These are phyloP conservation scores for Phalacrocorax aristotelis DNA, from an alignment of 2,113 vertebrate species.

Conservation along the genomic window DNA sequence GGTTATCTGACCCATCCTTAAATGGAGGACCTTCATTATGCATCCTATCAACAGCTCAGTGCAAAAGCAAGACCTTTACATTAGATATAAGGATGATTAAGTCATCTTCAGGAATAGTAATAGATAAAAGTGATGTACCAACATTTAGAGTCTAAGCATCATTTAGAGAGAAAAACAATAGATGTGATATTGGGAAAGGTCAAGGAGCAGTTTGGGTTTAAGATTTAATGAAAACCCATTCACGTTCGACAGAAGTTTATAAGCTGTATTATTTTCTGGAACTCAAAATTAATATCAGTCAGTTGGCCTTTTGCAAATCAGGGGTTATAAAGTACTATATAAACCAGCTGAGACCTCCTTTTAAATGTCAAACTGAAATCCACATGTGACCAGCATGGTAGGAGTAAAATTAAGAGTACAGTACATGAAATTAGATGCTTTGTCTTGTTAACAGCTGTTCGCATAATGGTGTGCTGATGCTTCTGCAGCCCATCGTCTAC, in stretches of 20 bases:
- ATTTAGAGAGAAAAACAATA: neutral
- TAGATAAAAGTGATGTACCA: neutral
- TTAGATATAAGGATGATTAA: neutral
- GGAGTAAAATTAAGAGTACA: neutral
- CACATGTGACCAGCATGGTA: neutral
- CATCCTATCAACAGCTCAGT: neutral
- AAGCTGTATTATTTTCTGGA: neutral
- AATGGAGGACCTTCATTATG: neutral
- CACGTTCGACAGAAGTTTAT: neutral
- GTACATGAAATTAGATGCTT: neutral
- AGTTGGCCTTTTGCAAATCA: neutral
- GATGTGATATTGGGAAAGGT: neutral
- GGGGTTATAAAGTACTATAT: neutral
- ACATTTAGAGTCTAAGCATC: neutral
- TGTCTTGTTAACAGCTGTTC: conserved; percentile 26
- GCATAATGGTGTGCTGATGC: neutral
- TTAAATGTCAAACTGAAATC: neutral
- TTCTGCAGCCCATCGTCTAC: neutral
- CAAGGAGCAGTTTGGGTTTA: neutral
- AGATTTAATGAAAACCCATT: neutral
- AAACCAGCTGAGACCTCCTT: neutral
- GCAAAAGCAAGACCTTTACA: neutral
- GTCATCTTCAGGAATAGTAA: neutral
- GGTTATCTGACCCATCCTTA: neutral
- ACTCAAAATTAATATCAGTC: neutral